Percentiles rank a stretch among this genome's conserved stretches.
phyloP scores from a whole-genome alignment of 2,888 invertebrate species.

The Eretmocerus hayati region DNA sequence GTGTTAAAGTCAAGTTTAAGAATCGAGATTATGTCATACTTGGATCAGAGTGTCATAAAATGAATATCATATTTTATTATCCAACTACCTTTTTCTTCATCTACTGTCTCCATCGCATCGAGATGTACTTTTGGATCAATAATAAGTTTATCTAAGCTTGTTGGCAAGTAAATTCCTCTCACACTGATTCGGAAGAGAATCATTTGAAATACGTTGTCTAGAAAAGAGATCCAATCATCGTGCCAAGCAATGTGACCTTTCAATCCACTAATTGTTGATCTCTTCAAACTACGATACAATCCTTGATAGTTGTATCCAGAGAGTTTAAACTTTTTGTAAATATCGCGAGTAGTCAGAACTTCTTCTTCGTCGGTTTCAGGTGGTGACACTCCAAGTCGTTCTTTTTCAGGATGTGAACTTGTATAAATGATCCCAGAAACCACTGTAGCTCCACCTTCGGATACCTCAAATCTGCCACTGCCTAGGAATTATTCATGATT shows the following conservation, averaged over 20 bases:
- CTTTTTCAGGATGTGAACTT: conserved; percentile 46
- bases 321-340: conserved; percentile 48
- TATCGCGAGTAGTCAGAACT: conserved; percentile 36
- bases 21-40: no score
- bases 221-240: conserved; percentile 61
- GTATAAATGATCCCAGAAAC: conserved; percentile 63
- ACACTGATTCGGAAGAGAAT: conserved; percentile 48
- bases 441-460: conserved; percentile 62
- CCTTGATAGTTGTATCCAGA: conserved; percentile 53
- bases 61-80: no score
- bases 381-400: conserved; percentile 31
- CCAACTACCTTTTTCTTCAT: no score
- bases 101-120: no score
- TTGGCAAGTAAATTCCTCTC: conserved; percentile 53
- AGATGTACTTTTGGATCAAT: conserved; percentile 51
- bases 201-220: conserved; percentile 64
- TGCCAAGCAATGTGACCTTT: conserved; percentile 50
- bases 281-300: conserved; percentile 49
- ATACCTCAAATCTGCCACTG: conserved; percentile 51
- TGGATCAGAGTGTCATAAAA: no score
- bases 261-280: conserved; percentile 45
- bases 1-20: no score
- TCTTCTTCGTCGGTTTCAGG: conserved; percentile 27
- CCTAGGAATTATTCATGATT: conserved; percentile 31
- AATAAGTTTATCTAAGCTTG: conserved; percentile 52